Percentiles rank a stretch among this genome's conserved stretches.
These are phyloP conservation scores for Pheosia gnoma DNA, from an alignment of 2,888 invertebrate species.

Conservation along the genomic window DNA sequence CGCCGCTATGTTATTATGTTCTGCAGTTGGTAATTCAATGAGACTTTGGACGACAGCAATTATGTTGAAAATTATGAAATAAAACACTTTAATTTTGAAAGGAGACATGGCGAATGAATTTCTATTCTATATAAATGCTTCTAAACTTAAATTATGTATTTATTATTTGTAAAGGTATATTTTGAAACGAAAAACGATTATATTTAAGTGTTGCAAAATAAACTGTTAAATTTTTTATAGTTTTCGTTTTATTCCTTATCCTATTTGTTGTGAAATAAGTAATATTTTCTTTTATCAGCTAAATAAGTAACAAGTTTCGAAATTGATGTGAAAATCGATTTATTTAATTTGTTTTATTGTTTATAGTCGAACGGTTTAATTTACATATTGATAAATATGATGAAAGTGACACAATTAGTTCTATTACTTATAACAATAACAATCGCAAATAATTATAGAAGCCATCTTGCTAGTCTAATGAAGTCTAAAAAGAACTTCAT, in stretches of 20 bases:
- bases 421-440: constrained; percentile 13
- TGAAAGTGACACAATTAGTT: constrained; percentile 8
- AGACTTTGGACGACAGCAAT: constrained; percentile 32
- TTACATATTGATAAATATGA: constrained; percentile 1
- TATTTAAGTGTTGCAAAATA: constrained; percentile 27
- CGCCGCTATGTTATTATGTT: constrained; percentile 40
- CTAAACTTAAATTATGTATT: constrained; percentile 10
- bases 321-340: background rate
- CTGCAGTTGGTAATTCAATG: constrained; percentile 39
- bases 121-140: constrained; percentile 8
- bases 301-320: constrained; percentile 13
- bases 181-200: constrained; percentile 12
- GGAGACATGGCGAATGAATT: constrained; percentile 28
- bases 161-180: constrained; percentile 8
- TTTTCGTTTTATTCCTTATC: constrained; percentile 20
- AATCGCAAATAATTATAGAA: constrained; percentile 21
- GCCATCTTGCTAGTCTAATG: constrained; percentile 17
- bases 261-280: constrained; percentile 14
- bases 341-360: constrained; percentile 3
- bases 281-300: constrained; percentile 9
- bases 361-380: background rate
- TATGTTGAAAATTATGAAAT: constrained; percentile 24
- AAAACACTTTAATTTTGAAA: constrained; percentile 23
- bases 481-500: constrained; percentile 34
- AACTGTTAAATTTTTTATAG: constrained; percentile 30